Evolutionary conservation across 2,888 invertebrate genomes (phyloP).

Genomic region (Melipona beecheii): DNA sequence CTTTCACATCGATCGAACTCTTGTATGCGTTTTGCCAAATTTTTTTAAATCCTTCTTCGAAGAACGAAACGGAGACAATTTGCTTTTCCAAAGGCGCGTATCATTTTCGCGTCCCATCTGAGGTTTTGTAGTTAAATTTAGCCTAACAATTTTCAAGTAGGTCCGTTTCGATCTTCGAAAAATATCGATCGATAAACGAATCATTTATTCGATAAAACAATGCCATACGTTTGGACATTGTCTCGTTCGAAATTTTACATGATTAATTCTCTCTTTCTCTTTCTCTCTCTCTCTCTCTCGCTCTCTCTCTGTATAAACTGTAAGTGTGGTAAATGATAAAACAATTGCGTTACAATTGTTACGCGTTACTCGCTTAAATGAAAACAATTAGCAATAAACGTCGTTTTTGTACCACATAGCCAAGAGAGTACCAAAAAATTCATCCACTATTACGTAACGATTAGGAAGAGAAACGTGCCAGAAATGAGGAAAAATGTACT

Average conservation of each 20-base stretch:
- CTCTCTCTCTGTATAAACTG: conserved; percentile 5
- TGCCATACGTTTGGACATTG: conserved; percentile 2
- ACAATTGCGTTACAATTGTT: conserved; percentile 42
- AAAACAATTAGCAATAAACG: conserved; percentile 59
- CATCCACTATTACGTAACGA: neutral
- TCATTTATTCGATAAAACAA: conserved; percentile 25
- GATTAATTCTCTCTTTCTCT: neutral
- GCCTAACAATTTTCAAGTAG: conserved; percentile 31
- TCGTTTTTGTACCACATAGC: conserved; percentile 46
- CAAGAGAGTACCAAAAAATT: conserved; percentile 37
- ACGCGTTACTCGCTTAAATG: conserved; percentile 36
- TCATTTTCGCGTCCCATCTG: neutral
- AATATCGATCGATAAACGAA: neutral
- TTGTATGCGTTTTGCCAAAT: neutral
- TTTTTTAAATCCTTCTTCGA: neutral
- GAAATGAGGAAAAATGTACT: conserved; percentile 16
- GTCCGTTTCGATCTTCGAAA: neutral
- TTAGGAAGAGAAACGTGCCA: neutral
- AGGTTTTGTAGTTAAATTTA: conserved; percentile 24
- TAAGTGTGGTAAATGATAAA: conserved; percentile 21
- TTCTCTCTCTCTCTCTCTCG: neutral
- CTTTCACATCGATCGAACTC: conserved; percentile 15
- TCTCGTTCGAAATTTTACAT: conserved; percentile 10
- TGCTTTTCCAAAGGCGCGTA: neutral
- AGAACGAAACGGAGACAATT: conserved; percentile 40